phyloP scores from a whole-genome alignment of 1,140 invertebrate genomes.

The Drosophila burlai region DNA sequence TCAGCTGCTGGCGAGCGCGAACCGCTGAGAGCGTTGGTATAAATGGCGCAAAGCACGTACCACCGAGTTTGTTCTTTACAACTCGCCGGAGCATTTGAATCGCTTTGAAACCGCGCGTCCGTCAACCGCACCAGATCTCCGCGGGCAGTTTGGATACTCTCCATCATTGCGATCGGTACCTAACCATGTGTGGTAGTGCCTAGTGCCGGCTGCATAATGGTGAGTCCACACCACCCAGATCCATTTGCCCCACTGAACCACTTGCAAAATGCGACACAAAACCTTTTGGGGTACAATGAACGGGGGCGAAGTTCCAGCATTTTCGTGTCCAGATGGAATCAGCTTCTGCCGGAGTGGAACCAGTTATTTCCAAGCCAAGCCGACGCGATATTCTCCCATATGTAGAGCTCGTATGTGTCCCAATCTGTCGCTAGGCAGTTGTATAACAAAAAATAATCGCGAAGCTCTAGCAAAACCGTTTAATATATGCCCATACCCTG shows the following conservation, averaged over 20 bases:
- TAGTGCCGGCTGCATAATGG: conserved; percentile 65
- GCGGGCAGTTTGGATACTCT: conserved; percentile 32
- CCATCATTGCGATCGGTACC: background rate
- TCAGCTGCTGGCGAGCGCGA: conserved; percentile 42
- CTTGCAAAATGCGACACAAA: conserved; percentile 54
- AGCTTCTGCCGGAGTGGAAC: conserved; percentile 66
- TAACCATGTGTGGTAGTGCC: conserved; percentile 58
- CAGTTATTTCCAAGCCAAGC: conserved; percentile 70
- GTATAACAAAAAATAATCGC: conserved; percentile 45
- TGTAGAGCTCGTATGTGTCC: conserved; percentile 18
- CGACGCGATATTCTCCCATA: conserved; percentile 55
- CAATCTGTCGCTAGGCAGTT: conserved; percentile 50
- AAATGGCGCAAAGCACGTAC: conserved; percentile 67
- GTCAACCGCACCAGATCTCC: conserved; percentile 4
- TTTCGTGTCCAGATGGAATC: conserved; percentile 54
- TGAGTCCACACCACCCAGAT: conserved; percentile 41
- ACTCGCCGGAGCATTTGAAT: conserved; percentile 61
- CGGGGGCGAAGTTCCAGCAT: conserved; percentile 4
- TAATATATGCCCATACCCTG: conserved; percentile 24
- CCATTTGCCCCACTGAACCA: conserved; percentile 41
- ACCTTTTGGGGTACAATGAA: conserved; percentile 3
- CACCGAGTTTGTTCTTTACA: conserved; percentile 70
- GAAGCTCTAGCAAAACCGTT: conserved; percentile 7
- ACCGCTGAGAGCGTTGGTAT: conserved; percentile 44
- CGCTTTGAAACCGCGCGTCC: conserved; percentile 11